Conservation (phyloP, 2,113 vertebrate species). For the Enhydra lutris region DNA sequence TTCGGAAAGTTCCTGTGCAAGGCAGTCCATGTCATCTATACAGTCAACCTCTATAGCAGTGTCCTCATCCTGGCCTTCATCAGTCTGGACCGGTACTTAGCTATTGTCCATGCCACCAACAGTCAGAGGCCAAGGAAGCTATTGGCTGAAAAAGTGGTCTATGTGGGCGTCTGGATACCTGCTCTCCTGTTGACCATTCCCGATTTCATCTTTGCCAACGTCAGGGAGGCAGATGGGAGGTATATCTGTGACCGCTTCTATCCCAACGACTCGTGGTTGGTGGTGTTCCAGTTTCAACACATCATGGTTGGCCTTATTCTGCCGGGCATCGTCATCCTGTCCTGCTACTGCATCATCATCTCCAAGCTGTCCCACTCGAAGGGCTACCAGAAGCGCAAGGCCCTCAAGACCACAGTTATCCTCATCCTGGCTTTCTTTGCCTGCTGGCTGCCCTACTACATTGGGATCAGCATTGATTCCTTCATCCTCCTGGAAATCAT, state of each 20-base stretch:
- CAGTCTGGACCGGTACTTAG: constrained; percentile 95
- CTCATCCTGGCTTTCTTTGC: constrained; percentile 95
- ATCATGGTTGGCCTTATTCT: constrained; percentile 94
- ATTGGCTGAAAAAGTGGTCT: constrained; percentile 92
- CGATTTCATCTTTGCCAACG: constrained; percentile 90
- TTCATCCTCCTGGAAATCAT: constrained; percentile 88
- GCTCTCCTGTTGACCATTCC: constrained; percentile 92
- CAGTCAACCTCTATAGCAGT: constrained; percentile 96
- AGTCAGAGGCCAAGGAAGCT: constrained; percentile 92
- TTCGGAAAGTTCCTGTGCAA: constrained; percentile 93
- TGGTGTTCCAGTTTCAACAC: constrained; percentile 93
- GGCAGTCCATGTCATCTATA: constrained; percentile 95
- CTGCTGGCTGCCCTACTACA: constrained; percentile 96
- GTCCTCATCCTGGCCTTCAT: constrained; percentile 98
- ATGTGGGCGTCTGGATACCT: constrained; percentile 95
- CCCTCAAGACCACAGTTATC: constrained; percentile 96
- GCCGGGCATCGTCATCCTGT: constrained; percentile 94
- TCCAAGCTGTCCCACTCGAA: constrained; percentile 92
- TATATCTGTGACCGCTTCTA: constrained; percentile 91
- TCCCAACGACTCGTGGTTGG: constrained; percentile 86
- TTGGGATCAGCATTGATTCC: constrained; percentile 91
- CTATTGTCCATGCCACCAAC: constrained; percentile 95
- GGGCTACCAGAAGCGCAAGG: constrained; percentile 95
- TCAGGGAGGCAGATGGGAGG: constrained; percentile 69
- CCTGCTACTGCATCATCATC: constrained; percentile 98